These are phyloP conservation scores for Rotaria macrura DNA, from an alignment of 2,888 invertebrate species.

Conservation along the genomic window DNA sequence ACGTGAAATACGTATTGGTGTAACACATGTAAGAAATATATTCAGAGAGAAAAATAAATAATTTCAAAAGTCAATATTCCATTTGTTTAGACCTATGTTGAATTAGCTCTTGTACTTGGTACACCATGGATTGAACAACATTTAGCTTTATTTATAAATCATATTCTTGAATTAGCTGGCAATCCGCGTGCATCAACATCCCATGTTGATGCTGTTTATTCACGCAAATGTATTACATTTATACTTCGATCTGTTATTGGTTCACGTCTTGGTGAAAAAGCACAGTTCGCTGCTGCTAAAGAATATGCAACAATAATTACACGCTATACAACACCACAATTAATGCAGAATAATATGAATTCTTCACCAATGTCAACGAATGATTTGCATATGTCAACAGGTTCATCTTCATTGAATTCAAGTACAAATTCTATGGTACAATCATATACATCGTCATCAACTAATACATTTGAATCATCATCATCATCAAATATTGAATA, in stretches of 20 bases:
- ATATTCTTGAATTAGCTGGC: constrained; percentile 77
- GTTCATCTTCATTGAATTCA: constrained; percentile 2
- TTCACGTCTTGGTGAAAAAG: constrained; percentile 86
- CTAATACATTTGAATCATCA: neutral
- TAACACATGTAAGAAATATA: constrained; percentile 72
- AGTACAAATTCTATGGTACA: neutral
- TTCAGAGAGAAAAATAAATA: too few relatives aligned
- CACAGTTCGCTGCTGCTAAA: constrained; percentile 78
- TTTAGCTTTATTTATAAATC: constrained; percentile 70
- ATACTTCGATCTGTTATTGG: constrained; percentile 81
- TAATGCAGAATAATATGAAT: constrained; percentile 70
- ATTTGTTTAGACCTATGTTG: constrained; percentile 71
- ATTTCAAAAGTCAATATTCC: neutral
- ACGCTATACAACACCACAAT: constrained; percentile 20
- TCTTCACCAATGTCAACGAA: constrained; percentile 53
- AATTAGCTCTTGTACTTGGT: constrained; percentile 83
- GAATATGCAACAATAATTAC: constrained; percentile 80
- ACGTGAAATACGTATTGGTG: constrained; percentile 87
- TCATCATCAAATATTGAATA: neutral
- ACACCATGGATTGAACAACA: constrained; percentile 87
- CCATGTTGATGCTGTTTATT: constrained; percentile 92
- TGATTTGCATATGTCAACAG: neutral
- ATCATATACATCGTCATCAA: neutral
- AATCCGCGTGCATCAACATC: constrained; percentile 88
- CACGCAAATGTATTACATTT: constrained; percentile 89